Conservation (phyloP, 2,113 vertebrate species). For the Casuarius casuarius region DNA sequence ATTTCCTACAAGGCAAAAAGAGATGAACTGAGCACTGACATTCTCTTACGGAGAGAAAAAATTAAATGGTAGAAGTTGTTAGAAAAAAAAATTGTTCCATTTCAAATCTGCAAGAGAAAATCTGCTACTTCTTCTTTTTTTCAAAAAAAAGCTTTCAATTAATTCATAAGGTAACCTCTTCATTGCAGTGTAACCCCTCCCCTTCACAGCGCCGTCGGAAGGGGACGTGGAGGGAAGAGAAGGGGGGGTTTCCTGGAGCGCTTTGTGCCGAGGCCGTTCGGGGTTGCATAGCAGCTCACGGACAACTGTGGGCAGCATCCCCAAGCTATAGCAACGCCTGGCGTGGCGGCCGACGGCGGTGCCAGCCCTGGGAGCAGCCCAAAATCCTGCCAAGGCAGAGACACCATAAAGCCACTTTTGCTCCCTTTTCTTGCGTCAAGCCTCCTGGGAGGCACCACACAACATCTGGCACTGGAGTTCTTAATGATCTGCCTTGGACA, state of each 20-base stretch:
- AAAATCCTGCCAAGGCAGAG: neutral
- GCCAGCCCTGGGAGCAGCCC: slow-evolving; percentile 36
- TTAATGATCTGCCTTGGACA: neutral
- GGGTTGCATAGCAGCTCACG: slow-evolving; percentile 64
- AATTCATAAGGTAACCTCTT: slow-evolving; percentile 33
- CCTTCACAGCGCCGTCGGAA: neutral
- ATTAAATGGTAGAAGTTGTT: neutral
- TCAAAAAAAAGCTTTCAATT: neutral
- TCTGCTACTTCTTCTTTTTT: fast-evolving
- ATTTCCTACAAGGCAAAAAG: neutral
- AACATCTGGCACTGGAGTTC: neutral
- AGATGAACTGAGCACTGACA: neutral
- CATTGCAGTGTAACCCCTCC: neutral
- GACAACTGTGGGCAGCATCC: slow-evolving; percentile 43
- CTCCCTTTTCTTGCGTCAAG: neutral
- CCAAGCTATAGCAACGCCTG: slow-evolving; percentile 49
- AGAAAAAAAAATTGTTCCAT: neutral
- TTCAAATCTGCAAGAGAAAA: slow-evolving; percentile 2
- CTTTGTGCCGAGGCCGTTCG: slow-evolving; percentile 45
- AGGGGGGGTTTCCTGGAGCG: slow-evolving; percentile 48
- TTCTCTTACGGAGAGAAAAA: neutral
- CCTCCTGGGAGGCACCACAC: slow-evolving; percentile 17
- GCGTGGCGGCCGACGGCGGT: neutral
- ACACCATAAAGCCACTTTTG: neutral
- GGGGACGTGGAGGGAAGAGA: neutral